Conservation (phyloP, 2,888 invertebrate genomes). For the Galeopsomyia nigrocyanea region DNA sequence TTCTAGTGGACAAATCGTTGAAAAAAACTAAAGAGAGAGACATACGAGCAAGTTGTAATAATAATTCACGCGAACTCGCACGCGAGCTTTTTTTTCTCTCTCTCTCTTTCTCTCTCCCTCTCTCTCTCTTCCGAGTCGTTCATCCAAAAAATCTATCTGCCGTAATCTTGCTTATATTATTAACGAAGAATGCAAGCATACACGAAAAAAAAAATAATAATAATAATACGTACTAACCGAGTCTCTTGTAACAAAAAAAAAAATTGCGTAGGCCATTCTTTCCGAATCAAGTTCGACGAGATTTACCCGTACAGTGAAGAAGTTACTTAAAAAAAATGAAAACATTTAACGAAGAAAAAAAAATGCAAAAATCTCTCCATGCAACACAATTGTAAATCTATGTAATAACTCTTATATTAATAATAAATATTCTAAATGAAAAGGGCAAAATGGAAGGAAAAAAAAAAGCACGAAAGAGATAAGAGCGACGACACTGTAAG, state of each 20-base stretch:
- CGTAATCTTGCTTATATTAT: constrained; percentile 33
- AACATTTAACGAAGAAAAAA: not conserved
- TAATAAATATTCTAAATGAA: constrained; percentile 33
- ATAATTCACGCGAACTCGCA: no score
- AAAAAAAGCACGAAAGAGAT: constrained; percentile 17
- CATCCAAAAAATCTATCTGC: constrained; percentile 34
- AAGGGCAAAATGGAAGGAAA: constrained; percentile 18
- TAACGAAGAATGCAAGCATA: no score
- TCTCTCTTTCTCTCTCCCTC: no score
- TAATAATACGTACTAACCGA: not conserved
- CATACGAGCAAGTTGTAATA: no score
- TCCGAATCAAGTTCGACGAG: constrained; percentile 41
- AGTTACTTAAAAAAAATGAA: not conserved
- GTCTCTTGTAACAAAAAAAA: constrained; percentile 32
- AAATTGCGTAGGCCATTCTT: constrained; percentile 15
- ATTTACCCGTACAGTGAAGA: constrained; percentile 15
- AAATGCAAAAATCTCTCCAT: constrained; percentile 28
- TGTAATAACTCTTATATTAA: constrained; percentile 21
- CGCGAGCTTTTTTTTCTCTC: no score
- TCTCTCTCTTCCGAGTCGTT: constrained; percentile 18
- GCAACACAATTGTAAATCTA: constrained; percentile 36
- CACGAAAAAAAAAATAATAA: not conserved
- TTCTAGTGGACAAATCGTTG: no score
- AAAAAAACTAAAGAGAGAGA: no score
- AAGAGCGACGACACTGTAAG: constrained; percentile 4